phyloP scores from a whole-genome alignment of 2,797 vertebrate species.

The Rhinophrynus dorsalis region DNA sequence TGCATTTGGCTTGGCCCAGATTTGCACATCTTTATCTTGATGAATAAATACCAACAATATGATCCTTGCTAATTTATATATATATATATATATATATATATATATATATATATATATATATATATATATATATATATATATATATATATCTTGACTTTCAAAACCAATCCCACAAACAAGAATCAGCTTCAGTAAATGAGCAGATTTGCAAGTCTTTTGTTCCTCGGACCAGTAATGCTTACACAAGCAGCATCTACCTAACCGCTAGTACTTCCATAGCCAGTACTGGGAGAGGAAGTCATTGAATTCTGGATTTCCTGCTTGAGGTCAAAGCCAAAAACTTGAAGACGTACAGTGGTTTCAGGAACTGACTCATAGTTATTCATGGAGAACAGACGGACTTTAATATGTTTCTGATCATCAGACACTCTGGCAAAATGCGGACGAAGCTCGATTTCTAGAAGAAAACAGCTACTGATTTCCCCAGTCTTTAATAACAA shows the following conservation, averaged over 20 bases:
- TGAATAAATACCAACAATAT: too few relatives aligned
- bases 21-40: too few relatives aligned
- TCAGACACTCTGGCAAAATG: too few relatives aligned
- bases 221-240: conserved; percentile 81
- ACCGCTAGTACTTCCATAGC: conserved; percentile 74
- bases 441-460: too few relatives aligned
- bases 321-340: conserved; percentile 86
- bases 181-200: conserved; percentile 83
- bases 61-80: too few relatives aligned
- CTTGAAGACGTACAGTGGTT: conserved; percentile 89
- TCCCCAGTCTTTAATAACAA: too few relatives aligned
- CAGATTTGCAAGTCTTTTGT: conserved; percentile 77
- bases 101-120: too few relatives aligned
- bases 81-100: too few relatives aligned
- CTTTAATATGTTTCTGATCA: conserved; percentile 81
- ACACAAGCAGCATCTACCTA: conserved; percentile 75
- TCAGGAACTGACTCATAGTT: conserved; percentile 96
- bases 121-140: too few relatives aligned
- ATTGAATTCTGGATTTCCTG: conserved; percentile 96
- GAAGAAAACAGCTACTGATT: too few relatives aligned
- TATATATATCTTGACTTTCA: too few relatives aligned
- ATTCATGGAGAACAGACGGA: conserved; percentile 86
- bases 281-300: conserved; percentile 90
- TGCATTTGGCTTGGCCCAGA: too few relatives aligned
- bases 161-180: conserved; percentile 85